A percentile compares a stretch with the other conserved stretches of the same genome.
Conservation (phyloP, 2,113 vertebrate genomes). For the crab-eating macaque (Macaca fascicularis) region T2T-MFA8v1.1 NC_088377.1:100653001-100653500, state of each 20-base stretch:
- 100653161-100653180: constrained; percentile 77
- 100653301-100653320: background rate
- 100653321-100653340: background rate
- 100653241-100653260: constrained; percentile 10
- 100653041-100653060: constrained; percentile 53
- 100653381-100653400: background rate
- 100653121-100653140: constrained; percentile 86
- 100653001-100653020: background rate
- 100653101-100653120: constrained; percentile 80
- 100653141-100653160: constrained; percentile 80
- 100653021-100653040: background rate
- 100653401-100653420: background rate
- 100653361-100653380: background rate
- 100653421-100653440: background rate
- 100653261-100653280: background rate
- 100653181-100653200: constrained; percentile 76
- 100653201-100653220: constrained; percentile 52
- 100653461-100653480: background rate
- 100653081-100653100: constrained; percentile 80
- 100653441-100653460: background rate
- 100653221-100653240: constrained; percentile 68
- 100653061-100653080: constrained; percentile 74
- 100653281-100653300: background rate
- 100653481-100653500: background rate
- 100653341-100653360: too few relatives aligned